Evolutionary conservation across 2,888 invertebrate species (phyloP).

Genomic region (Drosophila mulleri): DNA sequence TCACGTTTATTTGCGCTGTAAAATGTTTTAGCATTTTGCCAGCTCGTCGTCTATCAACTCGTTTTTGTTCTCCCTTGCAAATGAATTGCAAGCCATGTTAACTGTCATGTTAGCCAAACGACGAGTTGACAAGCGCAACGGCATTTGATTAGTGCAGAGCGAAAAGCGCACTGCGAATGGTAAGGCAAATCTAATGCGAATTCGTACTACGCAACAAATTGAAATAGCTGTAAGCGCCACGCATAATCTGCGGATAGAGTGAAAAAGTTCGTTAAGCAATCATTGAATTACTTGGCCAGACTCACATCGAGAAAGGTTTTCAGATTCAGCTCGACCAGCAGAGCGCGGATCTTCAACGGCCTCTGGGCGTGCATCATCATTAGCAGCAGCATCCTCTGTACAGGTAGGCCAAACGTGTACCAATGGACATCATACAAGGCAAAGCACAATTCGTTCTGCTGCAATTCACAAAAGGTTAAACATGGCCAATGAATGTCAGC

Average conservation of each 20-base stretch:
- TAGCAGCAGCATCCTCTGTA: constrained; percentile 66
- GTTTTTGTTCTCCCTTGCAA: constrained; percentile 22
- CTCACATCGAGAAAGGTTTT: constrained; percentile 77
- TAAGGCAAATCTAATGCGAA: constrained; percentile 35
- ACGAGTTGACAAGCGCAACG: constrained; percentile 67
- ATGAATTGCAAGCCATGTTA: constrained; percentile 76
- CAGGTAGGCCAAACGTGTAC: constrained; percentile 67
- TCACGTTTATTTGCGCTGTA: constrained; percentile 71
- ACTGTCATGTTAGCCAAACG: constrained; percentile 75
- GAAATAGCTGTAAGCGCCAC: constrained; percentile 82
- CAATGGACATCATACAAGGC: constrained; percentile 74
- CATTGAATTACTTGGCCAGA: background rate
- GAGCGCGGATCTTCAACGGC: constrained; percentile 75
- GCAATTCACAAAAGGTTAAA: constrained; percentile 17
- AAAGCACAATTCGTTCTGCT: constrained; percentile 70
- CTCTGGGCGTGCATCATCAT: constrained; percentile 71
- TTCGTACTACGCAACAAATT: constrained; percentile 71
- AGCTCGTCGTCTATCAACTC: constrained; percentile 33
- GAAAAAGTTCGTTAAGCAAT: constrained; percentile 6
- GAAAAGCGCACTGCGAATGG: constrained; percentile 1
- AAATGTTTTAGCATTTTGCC: constrained; percentile 69
- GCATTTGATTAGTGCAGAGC: constrained; percentile 55
- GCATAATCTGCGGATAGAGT: constrained; percentile 63
- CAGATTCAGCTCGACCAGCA: constrained; percentile 76
- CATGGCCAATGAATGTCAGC: constrained; percentile 7